Evolutionary conservation across 2,797 vertebrate genomes (phyloP).

Genomic region (Botia kubotai): DNA sequence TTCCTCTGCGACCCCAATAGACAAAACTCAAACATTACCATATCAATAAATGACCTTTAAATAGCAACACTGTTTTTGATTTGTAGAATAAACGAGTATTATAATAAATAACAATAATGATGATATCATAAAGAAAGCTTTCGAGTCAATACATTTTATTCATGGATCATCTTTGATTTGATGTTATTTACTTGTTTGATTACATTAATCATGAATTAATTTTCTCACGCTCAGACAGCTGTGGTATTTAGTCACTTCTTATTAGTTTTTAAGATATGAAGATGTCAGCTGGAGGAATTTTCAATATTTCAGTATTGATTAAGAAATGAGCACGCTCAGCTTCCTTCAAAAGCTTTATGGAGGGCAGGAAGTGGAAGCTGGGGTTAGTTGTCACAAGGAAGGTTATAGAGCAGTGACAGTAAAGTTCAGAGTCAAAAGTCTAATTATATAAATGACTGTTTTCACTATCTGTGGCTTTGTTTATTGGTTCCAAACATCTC

Average conservation of each 20-base stretch:
- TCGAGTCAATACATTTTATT: neutral
- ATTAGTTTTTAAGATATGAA: slow-evolving; percentile 30
- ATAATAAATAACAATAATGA: neutral
- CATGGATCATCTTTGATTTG: neutral
- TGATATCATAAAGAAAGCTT: neutral
- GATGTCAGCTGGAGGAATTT: slow-evolving; percentile 26
- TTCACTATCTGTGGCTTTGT: neutral
- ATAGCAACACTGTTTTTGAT: slow-evolving; percentile 3
- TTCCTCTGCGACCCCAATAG: slow-evolving; percentile 22
- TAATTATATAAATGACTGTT: neutral
- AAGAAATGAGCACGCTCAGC: neutral
- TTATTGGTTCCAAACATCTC: neutral
- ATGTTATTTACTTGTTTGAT: neutral
- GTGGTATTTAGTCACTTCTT: slow-evolving; percentile 14
- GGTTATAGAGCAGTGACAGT: neutral
- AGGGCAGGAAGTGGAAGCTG: neutral
- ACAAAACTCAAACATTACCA: slow-evolving; percentile 40
- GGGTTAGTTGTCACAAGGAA: slow-evolving; percentile 9
- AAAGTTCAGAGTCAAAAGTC: neutral
- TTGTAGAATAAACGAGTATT: neutral
- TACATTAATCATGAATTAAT: neutral
- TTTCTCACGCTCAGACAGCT: slow-evolving; percentile 6
- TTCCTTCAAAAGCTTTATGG: neutral
- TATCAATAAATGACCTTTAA: slow-evolving; percentile 39
- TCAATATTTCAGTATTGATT: slow-evolving; percentile 14